Conservation (phyloP, 1,140 invertebrate genomes). For the Propsilocerus akamusi region DNA sequence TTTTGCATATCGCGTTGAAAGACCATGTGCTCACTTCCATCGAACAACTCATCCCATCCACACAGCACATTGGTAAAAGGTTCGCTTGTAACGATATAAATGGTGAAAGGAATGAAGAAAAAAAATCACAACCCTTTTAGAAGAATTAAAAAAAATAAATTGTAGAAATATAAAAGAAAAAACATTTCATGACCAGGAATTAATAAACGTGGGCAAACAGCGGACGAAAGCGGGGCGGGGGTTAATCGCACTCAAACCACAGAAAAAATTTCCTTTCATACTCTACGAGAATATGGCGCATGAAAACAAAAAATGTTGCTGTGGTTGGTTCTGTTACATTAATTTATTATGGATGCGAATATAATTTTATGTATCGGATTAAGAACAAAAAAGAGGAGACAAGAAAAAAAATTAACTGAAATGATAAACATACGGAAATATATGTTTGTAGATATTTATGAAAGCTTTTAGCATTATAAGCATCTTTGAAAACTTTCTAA, state of each 20-base stretch:
- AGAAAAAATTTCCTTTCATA: neutral
- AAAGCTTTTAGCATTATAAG: no score
- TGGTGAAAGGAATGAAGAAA: neutral
- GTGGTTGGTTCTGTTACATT: neutral
- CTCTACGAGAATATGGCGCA: neutral
- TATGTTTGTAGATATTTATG: no score
- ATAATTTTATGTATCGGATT: neutral
- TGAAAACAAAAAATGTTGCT: no score
- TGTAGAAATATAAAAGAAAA: no score
- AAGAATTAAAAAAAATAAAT: no score
- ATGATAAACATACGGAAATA: no score
- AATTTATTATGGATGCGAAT: neutral
- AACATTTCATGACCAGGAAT: slow-evolving; percentile 1
- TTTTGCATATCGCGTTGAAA: no score
- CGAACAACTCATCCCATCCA: no score
- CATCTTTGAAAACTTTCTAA: no score
- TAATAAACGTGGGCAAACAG: neutral
- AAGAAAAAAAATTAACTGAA: neutral
- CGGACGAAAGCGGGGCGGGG: neutral
- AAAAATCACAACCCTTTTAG: neutral
- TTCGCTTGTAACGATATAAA: neutral
- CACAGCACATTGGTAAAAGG: no score
- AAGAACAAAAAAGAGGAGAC: neutral
- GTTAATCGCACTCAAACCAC: no score
- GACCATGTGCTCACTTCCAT: no score